Conservation (phyloP, 2,113 vertebrate species). For the Cyrtonyx montezumae region DNA sequence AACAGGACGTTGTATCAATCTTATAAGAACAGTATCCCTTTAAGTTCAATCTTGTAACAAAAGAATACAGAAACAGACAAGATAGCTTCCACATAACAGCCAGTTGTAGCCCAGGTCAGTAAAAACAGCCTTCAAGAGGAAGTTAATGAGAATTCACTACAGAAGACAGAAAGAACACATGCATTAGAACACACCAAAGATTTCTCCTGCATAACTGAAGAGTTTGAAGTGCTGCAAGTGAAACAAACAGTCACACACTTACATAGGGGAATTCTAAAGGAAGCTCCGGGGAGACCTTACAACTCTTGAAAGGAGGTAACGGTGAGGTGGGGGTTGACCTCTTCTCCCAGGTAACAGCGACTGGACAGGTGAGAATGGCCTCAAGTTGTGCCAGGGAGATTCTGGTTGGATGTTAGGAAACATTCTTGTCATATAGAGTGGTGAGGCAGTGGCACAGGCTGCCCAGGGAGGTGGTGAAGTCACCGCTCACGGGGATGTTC, state of each 20-base stretch:
- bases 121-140: not conserved
- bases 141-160: not conserved
- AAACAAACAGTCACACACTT: not conserved
- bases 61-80: not conserved
- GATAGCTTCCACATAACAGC: not conserved
- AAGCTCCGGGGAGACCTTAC: no score
- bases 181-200: not conserved
- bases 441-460: no score
- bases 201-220: not conserved
- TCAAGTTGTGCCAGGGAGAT: no score
- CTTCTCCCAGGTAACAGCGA: no score
- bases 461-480: no score
- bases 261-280: not conserved
- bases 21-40: not conserved
- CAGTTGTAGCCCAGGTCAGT: fast-evolving
- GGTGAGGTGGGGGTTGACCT: no score
- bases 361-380: no score
- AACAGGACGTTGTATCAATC: not conserved
- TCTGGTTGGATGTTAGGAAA: no score
- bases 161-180: not conserved
- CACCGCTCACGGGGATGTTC: no score
- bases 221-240: not conserved
- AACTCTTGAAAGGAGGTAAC: no score
- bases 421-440: no score
- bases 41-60: not conserved